Conservation (phyloP, 2,113 vertebrate species). For the Phylloscopus trochilus region DNA sequence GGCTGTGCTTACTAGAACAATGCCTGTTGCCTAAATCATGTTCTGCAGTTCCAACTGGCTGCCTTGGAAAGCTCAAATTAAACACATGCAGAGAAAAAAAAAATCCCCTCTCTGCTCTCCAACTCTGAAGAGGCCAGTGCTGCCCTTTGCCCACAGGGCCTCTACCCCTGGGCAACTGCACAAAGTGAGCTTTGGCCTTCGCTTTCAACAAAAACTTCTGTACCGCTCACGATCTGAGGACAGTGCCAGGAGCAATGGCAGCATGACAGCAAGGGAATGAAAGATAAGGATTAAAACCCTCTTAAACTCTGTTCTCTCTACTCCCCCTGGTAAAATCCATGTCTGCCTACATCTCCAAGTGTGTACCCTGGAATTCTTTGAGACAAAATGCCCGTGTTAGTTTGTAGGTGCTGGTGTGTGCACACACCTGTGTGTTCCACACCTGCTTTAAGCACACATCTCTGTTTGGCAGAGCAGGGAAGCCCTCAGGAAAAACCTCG, state of each 20-base stretch:
- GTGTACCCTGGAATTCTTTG: rapidly evolving
- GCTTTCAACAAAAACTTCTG: background rate
- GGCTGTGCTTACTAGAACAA: background rate
- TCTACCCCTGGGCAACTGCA: background rate
- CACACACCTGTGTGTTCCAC: background rate
- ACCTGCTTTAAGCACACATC: background rate
- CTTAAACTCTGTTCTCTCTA: background rate
- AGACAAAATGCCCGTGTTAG: background rate
- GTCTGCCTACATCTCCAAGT: background rate
- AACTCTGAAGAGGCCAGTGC: background rate
- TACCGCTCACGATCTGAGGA: background rate
- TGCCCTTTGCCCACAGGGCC: background rate
- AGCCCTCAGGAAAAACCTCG: background rate
- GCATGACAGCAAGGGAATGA: background rate
- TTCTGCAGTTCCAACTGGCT: background rate
- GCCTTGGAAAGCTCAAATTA: background rate
- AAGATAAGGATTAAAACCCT: constrained; percentile 12
- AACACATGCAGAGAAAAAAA: background rate
- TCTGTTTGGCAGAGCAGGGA: background rate
- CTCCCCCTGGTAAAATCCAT: background rate
- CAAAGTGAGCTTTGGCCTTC: background rate
- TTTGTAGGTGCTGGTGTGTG: background rate
- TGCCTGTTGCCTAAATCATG: background rate
- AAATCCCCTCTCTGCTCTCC: background rate
- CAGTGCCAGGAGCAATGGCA: background rate